Percentiles rank a stretch among this genome's conserved stretches.
Conservation (phyloP, 2,113 vertebrate species). For the Neolamprologus hecqui region DNA sequence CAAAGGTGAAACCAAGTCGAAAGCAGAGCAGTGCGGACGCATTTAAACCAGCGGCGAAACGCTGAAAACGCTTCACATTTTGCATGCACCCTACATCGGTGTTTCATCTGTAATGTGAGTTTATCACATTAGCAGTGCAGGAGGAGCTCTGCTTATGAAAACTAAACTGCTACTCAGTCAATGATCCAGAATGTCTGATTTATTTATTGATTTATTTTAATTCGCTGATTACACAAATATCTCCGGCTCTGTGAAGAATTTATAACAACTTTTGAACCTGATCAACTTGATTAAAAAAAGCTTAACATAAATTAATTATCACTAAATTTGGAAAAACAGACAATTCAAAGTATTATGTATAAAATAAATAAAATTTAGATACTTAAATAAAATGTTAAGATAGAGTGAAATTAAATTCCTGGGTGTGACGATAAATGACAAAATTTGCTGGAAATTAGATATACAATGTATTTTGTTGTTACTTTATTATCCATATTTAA, state of each 20-base stretch:
- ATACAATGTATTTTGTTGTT: not conserved
- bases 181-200: not conserved
- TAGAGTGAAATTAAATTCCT: not conserved
- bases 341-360: not conserved
- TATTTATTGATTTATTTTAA: not conserved
- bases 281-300: not conserved
- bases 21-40: not conserved
- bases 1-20: not conserved
- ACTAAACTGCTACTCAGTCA: not conserved
- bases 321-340: not conserved
- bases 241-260: not conserved
- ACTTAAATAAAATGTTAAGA: not conserved
- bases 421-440: not conserved
- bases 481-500: not conserved
- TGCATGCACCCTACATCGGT: not conserved
- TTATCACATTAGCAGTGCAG: not conserved
- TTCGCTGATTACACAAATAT: not conserved
- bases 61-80: not conserved
- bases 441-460: accelerated
- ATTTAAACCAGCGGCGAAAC: not conserved
- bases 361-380: not conserved
- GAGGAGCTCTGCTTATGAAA: not conserved
- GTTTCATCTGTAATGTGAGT: not conserved
- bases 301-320: not conserved
- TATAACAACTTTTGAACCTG: not conserved